Conservation (phyloP, 2,113 vertebrate genomes). For the Bostrychus sinensis region DNA sequence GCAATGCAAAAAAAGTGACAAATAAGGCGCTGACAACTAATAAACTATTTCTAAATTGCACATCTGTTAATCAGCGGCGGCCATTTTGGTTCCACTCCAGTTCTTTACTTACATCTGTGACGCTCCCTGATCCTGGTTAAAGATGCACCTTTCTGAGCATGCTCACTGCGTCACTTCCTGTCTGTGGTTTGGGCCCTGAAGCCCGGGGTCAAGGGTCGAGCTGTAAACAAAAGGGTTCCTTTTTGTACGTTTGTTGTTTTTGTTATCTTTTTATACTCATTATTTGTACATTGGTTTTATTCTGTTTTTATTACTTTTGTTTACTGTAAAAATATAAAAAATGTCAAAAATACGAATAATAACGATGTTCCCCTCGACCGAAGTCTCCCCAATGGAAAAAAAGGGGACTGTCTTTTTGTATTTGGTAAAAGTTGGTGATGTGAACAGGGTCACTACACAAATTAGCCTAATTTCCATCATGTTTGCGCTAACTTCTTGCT, state of each 20-base stretch:
- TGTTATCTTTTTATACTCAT: constrained; percentile 66
- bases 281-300: constrained; percentile 54
- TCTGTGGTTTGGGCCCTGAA: constrained; percentile 41
- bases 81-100: not conserved
- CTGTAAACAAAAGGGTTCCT: constrained; percentile 33
- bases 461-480: not conserved
- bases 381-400: constrained; percentile 22
- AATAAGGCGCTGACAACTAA: too few relatives aligned
- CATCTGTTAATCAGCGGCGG: not conserved
- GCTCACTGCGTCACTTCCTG: constrained; percentile 60
- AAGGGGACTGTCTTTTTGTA: constrained; percentile 28
- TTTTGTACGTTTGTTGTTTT: constrained; percentile 52
- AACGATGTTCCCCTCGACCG: constrained; percentile 26
- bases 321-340: constrained; percentile 50
- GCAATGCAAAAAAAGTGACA: too few relatives aligned
- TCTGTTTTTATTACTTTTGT: constrained; percentile 45
- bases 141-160: constrained; percentile 71
- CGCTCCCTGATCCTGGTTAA: not conserved
- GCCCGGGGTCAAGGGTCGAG: constrained; percentile 19
- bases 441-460: constrained; percentile 35
- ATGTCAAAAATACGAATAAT: constrained; percentile 9
- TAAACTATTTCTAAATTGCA: too few relatives aligned
- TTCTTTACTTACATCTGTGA: not conserved
- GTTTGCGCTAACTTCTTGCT: not conserved
- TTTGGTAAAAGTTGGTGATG: constrained; percentile 9